A percentile compares a stretch with the other conserved stretches of the same genome.
These are phyloP conservation scores for Emydoidea blandingii DNA, from an alignment of 2,797 vertebrate genomes.

Conservation along the genomic window DNA sequence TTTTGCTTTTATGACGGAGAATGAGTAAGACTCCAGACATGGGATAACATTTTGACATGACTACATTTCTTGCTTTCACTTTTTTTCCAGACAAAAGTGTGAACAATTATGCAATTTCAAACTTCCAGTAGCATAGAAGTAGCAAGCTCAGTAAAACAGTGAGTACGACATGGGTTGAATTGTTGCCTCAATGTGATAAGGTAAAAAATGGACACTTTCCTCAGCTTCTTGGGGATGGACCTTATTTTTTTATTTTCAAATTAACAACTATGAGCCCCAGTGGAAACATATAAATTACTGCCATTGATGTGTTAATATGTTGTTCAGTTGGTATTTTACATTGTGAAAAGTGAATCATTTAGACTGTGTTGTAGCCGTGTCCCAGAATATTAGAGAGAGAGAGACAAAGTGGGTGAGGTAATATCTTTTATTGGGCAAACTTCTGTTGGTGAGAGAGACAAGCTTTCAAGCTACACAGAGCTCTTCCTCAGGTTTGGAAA, in stretches of 20 bases:
- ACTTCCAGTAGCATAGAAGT: not conserved
- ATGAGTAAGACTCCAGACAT: not conserved
- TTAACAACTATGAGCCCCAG: not conserved
- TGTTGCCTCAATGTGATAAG: not conserved
- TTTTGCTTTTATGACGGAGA: not conserved
- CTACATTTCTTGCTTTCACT: not conserved
- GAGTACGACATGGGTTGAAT: not conserved
- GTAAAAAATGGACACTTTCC: not conserved
- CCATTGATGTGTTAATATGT: not conserved
- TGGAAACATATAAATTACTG: not conserved
- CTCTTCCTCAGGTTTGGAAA: not conserved
- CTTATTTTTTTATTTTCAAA: not conserved
- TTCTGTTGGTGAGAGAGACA: not conserved
- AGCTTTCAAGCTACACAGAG: not conserved
- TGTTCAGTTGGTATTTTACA: not conserved
- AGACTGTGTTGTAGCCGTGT: not conserved
- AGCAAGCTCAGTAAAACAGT: fast-evolving
- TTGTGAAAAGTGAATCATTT: not conserved
- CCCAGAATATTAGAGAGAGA: not conserved
- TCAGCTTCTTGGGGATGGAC: not conserved
- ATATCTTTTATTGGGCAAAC: not conserved
- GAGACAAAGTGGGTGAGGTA: not conserved
- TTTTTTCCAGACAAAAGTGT: not conserved
- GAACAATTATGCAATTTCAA: not conserved
- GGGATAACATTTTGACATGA: not conserved